Evolutionary conservation across 1,140 invertebrate species (phyloP).

Genomic region (Littorina saxatilis): DNA sequence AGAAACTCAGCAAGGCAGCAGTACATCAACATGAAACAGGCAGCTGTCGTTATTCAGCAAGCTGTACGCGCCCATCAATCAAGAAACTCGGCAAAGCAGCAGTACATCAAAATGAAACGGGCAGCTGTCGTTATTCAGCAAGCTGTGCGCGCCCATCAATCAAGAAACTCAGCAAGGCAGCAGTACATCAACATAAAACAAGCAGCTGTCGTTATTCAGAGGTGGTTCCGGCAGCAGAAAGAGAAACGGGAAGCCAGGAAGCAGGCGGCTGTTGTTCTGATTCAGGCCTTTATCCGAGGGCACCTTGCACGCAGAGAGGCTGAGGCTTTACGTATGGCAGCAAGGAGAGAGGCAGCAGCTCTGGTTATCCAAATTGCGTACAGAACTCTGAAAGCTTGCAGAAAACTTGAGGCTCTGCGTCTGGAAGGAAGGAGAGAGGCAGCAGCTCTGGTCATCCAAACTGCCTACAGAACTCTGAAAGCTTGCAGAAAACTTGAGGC

Average conservation of each 20-base stretch:
- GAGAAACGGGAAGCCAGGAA: slow-evolving; percentile 3
- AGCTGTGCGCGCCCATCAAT: slow-evolving; percentile 4
- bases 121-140: slow-evolving; percentile 40
- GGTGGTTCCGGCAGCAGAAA: background rate
- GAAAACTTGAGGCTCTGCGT: background rate
- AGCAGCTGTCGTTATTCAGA: slow-evolving; percentile 30
- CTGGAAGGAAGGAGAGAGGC: background rate
- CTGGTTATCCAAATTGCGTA: slow-evolving; percentile 32
- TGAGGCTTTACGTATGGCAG: background rate
- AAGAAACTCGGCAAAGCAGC: background rate
- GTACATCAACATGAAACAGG: slow-evolving; percentile 16
- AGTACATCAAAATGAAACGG: slow-evolving; percentile 10
- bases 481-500: background rate
- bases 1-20: background rate
- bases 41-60: slow-evolving; percentile 38
- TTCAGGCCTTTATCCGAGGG: slow-evolving; percentile 41
- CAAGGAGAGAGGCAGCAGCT: slow-evolving; percentile 8
- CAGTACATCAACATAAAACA: background rate
- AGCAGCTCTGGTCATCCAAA: slow-evolving; percentile 46
- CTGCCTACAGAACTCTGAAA: slow-evolving; percentile 16
- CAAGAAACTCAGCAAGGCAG: background rate
- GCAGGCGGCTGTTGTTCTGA: slow-evolving; percentile 28
- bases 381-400: background rate
- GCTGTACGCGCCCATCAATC: slow-evolving; percentile 2
- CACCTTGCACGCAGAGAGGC: slow-evolving; percentile 22